Percentiles rank a stretch among this genome's conserved stretches.
Conservation (phyloP, 1,140 invertebrate species). For the Caenorhabditis latens region DNA sequence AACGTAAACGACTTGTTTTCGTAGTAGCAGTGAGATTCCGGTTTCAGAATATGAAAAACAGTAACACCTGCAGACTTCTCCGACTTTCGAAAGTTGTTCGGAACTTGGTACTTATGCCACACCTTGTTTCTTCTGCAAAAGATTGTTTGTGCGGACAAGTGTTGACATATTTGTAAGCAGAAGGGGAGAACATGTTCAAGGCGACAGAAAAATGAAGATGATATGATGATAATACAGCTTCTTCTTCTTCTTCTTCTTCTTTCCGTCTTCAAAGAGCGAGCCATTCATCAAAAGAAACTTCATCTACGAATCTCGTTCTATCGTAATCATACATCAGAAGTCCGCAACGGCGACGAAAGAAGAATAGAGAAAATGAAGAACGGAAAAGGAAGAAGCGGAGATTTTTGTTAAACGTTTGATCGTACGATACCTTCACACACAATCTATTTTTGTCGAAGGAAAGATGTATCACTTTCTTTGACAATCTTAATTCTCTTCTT, state of each 20-base stretch:
- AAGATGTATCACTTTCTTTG: constrained; percentile 35
- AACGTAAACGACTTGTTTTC: background rate
- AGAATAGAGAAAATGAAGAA: constrained; percentile 17
- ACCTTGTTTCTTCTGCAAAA: constrained; percentile 1
- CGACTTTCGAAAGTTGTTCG: constrained; percentile 24
- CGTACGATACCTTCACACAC: background rate
- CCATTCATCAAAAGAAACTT: constrained; percentile 47
- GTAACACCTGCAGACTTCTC: background rate
- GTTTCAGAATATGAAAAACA: background rate
- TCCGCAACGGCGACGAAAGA: background rate
- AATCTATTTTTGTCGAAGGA: constrained; percentile 36
- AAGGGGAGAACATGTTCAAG: background rate
- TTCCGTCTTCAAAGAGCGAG: constrained; percentile 33
- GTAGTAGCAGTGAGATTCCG: background rate
- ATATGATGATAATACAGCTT: constrained; percentile 23
- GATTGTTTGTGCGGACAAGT: constrained; percentile 9
- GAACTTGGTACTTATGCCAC: background rate
- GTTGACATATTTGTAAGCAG: constrained; percentile 2
- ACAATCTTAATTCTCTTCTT: constrained; percentile 16
- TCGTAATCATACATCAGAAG: constrained; percentile 39
- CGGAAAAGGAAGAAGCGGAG: constrained; percentile 1
- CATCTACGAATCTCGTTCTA: constrained; percentile 43
- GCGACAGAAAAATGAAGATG: background rate
- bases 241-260: background rate
- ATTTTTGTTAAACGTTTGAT: constrained; percentile 53